These are phyloP conservation scores for Amphiprion percula DNA, from an alignment of 2,113 vertebrate genomes.

Conservation along the genomic window DNA sequence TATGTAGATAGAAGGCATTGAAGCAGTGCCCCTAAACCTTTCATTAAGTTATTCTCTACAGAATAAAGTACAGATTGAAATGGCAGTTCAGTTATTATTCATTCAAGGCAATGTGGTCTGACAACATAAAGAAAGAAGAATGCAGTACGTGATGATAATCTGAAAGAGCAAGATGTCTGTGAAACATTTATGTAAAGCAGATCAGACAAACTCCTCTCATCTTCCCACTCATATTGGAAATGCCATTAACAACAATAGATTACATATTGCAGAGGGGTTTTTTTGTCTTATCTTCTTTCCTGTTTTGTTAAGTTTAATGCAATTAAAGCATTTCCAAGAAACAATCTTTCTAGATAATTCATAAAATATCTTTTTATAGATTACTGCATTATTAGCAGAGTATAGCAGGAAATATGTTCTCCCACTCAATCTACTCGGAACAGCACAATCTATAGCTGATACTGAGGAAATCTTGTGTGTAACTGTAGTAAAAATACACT, in stretches of 20 bases:
- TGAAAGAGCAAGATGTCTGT: conserved; percentile 1
- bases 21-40: not conserved
- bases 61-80: not conserved
- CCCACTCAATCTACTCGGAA: too few relatives aligned
- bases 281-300: not conserved
- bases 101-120: not conserved
- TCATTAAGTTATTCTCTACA: conserved; percentile 13
- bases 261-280: not conserved
- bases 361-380: not conserved
- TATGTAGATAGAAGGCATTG: not conserved
- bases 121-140: not conserved
- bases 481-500: too few relatives aligned
- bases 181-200: not conserved
- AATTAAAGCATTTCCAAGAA: conserved; percentile 3
- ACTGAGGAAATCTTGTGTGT: too few relatives aligned
- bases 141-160: not conserved
- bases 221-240: conserved; percentile 5
- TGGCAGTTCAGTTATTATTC: not conserved
- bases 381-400: too few relatives aligned
- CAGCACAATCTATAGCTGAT: too few relatives aligned
- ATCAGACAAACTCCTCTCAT: not conserved
- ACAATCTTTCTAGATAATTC: not conserved
- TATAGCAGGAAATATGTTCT: too few relatives aligned
- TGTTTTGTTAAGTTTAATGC: conserved; percentile 3
- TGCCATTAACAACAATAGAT: conserved; percentile 1